Base-by-base conservation (phyloP, 2,888 invertebrate species). In the Chrysolina oricalcia region DNA sequence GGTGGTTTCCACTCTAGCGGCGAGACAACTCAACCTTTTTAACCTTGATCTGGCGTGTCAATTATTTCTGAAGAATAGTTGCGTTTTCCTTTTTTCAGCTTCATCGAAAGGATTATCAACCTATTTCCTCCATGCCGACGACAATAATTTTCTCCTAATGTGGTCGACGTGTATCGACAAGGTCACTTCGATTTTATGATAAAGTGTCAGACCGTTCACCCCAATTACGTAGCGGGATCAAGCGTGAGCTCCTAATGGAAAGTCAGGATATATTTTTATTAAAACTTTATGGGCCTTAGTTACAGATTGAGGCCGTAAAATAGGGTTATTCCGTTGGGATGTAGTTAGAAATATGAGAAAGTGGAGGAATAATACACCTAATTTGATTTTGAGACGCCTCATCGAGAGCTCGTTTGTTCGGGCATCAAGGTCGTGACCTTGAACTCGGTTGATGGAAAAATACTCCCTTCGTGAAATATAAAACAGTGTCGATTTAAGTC, bases 171-270 rank as follows among this genome's bases (percentile, higher is more conserved):
- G 69, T 72, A 59, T 64, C 67, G 70, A 59, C 72, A 77, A 78
- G 78, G 78, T 79, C 79, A 75, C 65, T 68, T 75, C 75, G 73
- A 76, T 67, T 73, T 76, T 76, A 77, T 69, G 77, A 73, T 78
- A 70, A 75, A 78, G 76, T 71, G 72, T 74, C 75, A 71, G 76
- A 76, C 69, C 79, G 59, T 81, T 81, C 81, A 81, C 80, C 81
- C 79, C 81, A 80, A 81, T 81, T 80, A 81, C 67, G 50, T 70
- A 19, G 68, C 64, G 41, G 53, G 68, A 50, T 67, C 48, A 50
- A 19, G 46, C 27, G 67, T 27, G 27, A 48, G 41, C 40, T 53
- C 40, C 53, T 68, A 68, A 68, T 68, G 68, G 68, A 68, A 68
- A 68, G 50, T 19, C 67, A 21, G 48, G 50, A 27, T 59, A 59